Conservation (phyloP, 2,113 vertebrate genomes). For the Ariopsis seemanni region DNA sequence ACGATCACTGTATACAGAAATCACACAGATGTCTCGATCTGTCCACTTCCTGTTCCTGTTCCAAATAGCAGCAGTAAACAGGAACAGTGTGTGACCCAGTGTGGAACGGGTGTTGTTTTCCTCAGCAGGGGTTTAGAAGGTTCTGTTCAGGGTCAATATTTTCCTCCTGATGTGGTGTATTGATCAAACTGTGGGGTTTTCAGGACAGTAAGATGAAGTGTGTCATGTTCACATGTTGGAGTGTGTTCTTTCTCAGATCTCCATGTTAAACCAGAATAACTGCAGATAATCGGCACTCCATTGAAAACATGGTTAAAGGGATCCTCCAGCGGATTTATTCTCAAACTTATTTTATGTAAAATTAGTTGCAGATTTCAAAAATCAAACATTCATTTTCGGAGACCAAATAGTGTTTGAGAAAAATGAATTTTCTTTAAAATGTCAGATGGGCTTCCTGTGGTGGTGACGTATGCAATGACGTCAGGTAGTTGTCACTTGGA, state of each 20-base stretch:
- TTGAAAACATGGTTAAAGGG: constrained; percentile 1
- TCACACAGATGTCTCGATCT: neutral
- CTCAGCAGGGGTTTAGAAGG: neutral
- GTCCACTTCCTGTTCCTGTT: neutral
- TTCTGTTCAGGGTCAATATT: neutral
- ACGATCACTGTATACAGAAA: neutral
- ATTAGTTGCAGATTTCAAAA: too few relatives aligned
- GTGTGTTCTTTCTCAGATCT: neutral
- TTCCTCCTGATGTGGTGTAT: neutral
- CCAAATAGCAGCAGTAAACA: neutral
- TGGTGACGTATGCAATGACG: too few relatives aligned
- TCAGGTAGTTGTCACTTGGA: too few relatives aligned
- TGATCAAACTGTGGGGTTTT: neutral
- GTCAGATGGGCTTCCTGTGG: too few relatives aligned
- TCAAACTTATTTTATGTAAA: too few relatives aligned
- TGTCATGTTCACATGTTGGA: neutral
- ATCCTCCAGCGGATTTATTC: too few relatives aligned
- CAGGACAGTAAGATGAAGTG: neutral
- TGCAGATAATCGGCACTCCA: neutral
- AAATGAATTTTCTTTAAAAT: too few relatives aligned
- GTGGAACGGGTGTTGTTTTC: neutral
- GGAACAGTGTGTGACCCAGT: neutral
- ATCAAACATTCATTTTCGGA: too few relatives aligned
- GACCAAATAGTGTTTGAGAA: too few relatives aligned
- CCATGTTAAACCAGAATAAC: neutral